Percentiles rank a stretch among this genome's conserved stretches.
phyloP scores from a whole-genome alignment of 2,113 vertebrate genomes.

The Hippolais icterina region DNA sequence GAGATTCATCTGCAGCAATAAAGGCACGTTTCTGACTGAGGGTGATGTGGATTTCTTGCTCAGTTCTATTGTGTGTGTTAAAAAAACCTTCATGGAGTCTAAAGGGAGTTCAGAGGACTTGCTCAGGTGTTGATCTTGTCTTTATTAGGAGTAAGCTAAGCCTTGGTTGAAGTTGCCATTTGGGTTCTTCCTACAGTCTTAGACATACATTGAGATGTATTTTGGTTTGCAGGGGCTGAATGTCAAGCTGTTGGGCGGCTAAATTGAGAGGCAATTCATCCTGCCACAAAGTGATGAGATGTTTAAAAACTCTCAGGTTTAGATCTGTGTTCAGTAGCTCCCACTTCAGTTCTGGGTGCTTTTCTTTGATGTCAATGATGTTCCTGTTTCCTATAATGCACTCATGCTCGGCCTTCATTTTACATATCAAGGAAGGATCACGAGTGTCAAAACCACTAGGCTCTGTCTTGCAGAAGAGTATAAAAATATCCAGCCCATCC shows the following conservation, averaged over 20 bases:
- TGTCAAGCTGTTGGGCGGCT: neutral
- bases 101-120: neutral
- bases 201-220: neutral
- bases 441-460: neutral
- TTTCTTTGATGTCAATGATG: neutral
- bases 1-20: neutral
- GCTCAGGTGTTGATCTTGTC: neutral
- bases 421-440: neutral
- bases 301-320: neutral
- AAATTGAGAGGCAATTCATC: neutral
- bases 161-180: neutral
- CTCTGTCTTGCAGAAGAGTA: neutral
- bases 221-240: neutral
- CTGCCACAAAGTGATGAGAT: neutral
- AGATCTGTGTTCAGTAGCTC: neutral
- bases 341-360: neutral
- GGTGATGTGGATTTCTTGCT: neutral
- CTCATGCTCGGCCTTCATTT: neutral
- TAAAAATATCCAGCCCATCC: conserved; percentile 30
- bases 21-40: neutral
- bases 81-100: neutral
- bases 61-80: neutral
- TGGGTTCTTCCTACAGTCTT: neutral
- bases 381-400: neutral
- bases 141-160: neutral